Evolutionary conservation across 2,113 vertebrate genomes (phyloP).

Genomic region (Syngnathus floridae): DNA sequence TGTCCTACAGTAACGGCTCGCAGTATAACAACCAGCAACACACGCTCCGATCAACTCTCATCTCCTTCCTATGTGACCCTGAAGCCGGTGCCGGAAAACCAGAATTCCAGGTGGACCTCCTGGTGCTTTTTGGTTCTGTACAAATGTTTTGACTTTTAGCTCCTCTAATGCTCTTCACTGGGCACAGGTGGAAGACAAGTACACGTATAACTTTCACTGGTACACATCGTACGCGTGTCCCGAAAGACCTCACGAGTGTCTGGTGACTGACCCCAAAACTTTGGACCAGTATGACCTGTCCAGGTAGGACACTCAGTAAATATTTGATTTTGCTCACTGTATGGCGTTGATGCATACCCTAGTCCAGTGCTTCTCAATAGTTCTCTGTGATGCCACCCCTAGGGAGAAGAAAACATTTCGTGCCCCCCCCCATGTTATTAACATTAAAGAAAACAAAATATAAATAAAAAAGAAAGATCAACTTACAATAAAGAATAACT

Average conservation of each 20-base stretch:
- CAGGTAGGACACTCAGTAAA: slow-evolving; percentile 65
- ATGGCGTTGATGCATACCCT: neutral
- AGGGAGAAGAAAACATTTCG: too few species aligned
- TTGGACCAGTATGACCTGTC: slow-evolving; percentile 90
- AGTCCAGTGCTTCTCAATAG: too few species aligned
- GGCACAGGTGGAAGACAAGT: slow-evolving; percentile 78
- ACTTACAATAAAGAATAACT: too few species aligned
- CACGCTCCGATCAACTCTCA: slow-evolving; percentile 76
- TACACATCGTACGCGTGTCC: slow-evolving; percentile 92
- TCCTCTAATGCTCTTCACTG: neutral
- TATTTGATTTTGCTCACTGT: too few species aligned
- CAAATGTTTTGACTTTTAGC: too few species aligned
- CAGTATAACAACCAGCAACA: slow-evolving; percentile 77
- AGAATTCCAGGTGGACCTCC: slow-evolving; percentile 80
- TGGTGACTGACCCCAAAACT: slow-evolving; percentile 78
- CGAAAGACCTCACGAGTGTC: slow-evolving; percentile 80
- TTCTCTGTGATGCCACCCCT: too few species aligned
- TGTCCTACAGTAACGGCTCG: slow-evolving; percentile 80
- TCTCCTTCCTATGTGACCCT: slow-evolving; percentile 89
- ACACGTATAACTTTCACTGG: slow-evolving; percentile 92
- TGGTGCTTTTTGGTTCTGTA: neutral
- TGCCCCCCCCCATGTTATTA: too few species aligned
- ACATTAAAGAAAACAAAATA: too few species aligned
- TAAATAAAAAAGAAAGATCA: too few species aligned
- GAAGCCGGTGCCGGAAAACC: slow-evolving; percentile 77